Evolutionary conservation across 2,113 vertebrate species (phyloP).

Genomic region (Emydocephalus ijimae): DNA sequence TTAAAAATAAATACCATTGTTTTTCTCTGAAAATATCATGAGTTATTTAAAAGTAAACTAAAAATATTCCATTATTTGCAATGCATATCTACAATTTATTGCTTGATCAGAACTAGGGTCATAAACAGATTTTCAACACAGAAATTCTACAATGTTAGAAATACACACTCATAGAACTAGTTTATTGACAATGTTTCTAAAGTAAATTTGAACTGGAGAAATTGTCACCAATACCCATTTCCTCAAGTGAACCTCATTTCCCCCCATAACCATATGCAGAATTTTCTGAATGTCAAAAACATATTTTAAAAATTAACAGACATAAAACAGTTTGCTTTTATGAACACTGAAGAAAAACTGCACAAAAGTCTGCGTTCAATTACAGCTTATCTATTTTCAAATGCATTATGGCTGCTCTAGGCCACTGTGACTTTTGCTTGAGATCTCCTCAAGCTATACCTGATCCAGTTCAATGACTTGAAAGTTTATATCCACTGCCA

Average conservation of each 20-base stretch:
- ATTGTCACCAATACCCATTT: slow-evolving; percentile 9
- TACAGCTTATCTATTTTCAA: slow-evolving; percentile 18
- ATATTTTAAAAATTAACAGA: slow-evolving; percentile 48
- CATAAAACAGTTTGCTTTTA: slow-evolving; percentile 50
- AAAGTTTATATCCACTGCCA: background rate
- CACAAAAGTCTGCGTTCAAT: slow-evolving; percentile 48
- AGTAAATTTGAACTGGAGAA: slow-evolving; percentile 20
- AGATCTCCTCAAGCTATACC: background rate
- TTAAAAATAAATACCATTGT: slow-evolving; percentile 55
- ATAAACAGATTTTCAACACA: slow-evolving; percentile 36
- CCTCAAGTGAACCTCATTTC: slow-evolving; percentile 15
- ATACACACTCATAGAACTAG: slow-evolving; percentile 41
- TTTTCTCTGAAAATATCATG: slow-evolving; percentile 63
- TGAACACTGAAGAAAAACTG: slow-evolving; percentile 40
- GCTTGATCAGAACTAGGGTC: slow-evolving; percentile 38
- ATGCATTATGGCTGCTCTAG: background rate
- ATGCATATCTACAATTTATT: slow-evolving; percentile 43
- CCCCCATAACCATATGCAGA: background rate
- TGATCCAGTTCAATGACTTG: background rate
- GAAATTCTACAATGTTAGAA: slow-evolving; percentile 43
- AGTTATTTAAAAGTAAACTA: slow-evolving; percentile 50
- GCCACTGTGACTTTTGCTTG: background rate
- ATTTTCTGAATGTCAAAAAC: slow-evolving; percentile 8
- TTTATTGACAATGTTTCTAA: slow-evolving; percentile 39
- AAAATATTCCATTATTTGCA: slow-evolving; percentile 50